Percentiles rank a stretch among this genome's conserved stretches.
Conservation (phyloP, 2,113 vertebrate species). For the Dipodomys stephensi region DNA sequence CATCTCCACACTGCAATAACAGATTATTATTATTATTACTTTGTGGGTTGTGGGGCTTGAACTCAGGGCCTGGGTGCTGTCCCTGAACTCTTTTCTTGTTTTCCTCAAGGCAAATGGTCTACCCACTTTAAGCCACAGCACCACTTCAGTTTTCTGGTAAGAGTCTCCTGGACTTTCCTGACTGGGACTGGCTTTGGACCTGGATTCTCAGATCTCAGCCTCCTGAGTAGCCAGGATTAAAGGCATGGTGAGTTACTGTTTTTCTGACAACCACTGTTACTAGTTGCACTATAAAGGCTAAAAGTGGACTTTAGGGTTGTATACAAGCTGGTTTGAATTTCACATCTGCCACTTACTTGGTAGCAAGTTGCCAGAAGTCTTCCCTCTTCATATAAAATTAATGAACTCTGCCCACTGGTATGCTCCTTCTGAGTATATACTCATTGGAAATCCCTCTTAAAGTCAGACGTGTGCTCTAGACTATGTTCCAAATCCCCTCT, state of each 20-base stretch:
- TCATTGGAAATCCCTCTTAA: neutral
- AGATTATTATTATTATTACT: neutral
- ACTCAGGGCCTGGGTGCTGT: no score
- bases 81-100: no score
- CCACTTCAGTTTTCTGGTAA: no score
- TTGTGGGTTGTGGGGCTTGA: no score
- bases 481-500: neutral
- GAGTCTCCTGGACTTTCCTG: no score
- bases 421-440: neutral
- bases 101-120: no score
- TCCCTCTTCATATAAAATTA: conserved; percentile 14
- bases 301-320: neutral
- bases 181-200: no score
- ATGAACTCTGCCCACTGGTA: neutral
- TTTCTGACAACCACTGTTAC: neutral
- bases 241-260: neutral
- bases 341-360: neutral
- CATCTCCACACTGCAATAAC: neutral
- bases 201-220: no score
- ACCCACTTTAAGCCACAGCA: no score
- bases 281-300: neutral
- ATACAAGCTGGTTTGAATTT: neutral
- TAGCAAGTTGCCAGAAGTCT: neutral
- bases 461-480: neutral
- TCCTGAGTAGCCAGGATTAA: no score